These are phyloP conservation scores for Apolygus lucorum DNA, from an alignment of 1,140 invertebrate genomes.

Conservation along the genomic window DNA sequence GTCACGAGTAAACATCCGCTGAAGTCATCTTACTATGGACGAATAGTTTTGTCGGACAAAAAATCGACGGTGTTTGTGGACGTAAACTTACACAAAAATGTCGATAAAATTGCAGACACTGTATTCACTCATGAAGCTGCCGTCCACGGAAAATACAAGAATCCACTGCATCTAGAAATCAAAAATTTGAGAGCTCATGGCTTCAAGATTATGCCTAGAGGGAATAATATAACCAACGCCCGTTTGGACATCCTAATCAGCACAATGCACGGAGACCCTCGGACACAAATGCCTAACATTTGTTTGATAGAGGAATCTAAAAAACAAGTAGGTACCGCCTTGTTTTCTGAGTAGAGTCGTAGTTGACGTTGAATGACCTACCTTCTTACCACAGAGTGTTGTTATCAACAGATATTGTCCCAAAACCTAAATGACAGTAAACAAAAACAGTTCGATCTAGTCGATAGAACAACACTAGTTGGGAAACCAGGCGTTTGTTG, in stretches of 20 bases:
- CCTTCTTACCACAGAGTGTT: too few relatives aligned
- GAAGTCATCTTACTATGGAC: background rate
- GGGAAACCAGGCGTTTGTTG: too few relatives aligned
- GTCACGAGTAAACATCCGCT: background rate
- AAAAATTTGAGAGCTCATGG: too few relatives aligned
- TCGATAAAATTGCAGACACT: background rate
- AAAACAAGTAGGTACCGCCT: background rate
- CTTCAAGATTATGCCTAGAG: background rate
- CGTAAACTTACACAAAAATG: background rate
- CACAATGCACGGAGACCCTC: background rate
- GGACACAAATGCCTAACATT: background rate
- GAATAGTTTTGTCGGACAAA: background rate
- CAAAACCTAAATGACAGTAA: too few relatives aligned
- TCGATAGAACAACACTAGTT: too few relatives aligned
- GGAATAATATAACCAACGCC: background rate
- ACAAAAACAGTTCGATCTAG: too few relatives aligned
- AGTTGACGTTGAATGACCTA: too few relatives aligned
- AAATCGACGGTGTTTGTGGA: conserved; percentile 3
- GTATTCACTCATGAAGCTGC: background rate
- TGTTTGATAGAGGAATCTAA: background rate
- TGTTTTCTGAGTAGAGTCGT: too few relatives aligned
- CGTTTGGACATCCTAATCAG: background rate
- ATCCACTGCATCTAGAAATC: too few relatives aligned
- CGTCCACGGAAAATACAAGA: too few relatives aligned
- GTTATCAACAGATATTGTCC: too few relatives aligned